Conservation (phyloP, 2,113 vertebrate species). For the Esox niger region DNA sequence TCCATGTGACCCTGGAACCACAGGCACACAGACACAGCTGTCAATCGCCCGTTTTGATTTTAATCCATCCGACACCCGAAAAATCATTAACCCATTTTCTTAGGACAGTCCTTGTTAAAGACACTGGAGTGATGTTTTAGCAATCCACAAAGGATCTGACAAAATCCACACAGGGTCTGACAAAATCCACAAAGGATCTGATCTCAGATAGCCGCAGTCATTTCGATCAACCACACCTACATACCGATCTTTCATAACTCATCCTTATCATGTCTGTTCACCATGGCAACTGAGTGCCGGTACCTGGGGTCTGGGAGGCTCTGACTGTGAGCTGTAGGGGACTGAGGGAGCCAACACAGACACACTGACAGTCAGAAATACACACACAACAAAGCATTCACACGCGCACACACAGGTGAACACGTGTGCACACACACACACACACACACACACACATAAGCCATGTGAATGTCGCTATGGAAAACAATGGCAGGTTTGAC, state of each 20-base stretch:
- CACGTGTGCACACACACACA: not conserved
- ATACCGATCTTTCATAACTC: not conserved
- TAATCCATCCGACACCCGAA: not conserved
- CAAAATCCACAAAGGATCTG: no score
- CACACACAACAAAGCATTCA: not conserved
- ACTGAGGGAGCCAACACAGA: not conserved
- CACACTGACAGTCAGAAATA: no score
- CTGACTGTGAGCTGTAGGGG: not conserved
- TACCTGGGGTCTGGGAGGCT: not conserved
- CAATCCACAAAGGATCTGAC: no score
- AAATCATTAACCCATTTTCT: no score
- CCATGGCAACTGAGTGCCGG: slow-evolving; percentile 9
- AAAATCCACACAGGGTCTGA: no score
- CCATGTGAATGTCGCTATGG: not conserved
- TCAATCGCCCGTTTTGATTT: not conserved
- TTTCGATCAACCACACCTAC: not conserved
- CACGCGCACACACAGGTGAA: not conserved
- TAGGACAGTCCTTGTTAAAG: no score
- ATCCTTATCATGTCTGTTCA: slow-evolving; percentile 4
- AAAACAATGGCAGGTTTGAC: not conserved
- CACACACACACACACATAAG: not conserved
- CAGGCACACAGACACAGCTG: slow-evolving; percentile 15
- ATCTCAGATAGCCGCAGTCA: not conserved
- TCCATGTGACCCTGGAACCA: slow-evolving; percentile 91
- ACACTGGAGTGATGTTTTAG: not conserved